These are phyloP conservation scores for Enteromius trimaculatus DNA, from an alignment of 2,797 vertebrate species.

Conservation along the genomic window DNA sequence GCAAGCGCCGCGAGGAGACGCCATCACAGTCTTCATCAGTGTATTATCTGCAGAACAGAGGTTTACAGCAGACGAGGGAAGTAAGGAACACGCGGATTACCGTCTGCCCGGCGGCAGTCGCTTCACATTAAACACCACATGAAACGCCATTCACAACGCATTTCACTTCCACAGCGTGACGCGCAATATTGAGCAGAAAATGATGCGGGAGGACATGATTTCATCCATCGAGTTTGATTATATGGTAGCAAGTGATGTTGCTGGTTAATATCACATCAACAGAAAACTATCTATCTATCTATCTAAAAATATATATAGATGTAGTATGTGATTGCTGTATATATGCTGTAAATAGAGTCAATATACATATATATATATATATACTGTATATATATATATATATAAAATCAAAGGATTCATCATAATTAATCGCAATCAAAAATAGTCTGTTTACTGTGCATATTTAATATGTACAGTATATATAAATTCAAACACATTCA, in stretches of 20 bases:
- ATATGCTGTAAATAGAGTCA: no score
- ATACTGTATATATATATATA: no score
- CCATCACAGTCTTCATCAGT: conserved; percentile 13
- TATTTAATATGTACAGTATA: no score
- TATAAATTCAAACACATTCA: no score
- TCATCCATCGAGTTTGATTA: neutral
- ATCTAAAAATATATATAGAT: neutral
- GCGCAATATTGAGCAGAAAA: neutral
- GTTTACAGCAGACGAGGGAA: neutral
- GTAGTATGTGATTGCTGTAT: neutral
- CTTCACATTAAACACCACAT: neutral
- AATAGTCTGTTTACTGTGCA: no score
- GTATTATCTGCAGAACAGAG: conserved; percentile 5
- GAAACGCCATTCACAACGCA: neutral
- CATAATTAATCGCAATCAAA: no score
- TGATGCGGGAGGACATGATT: neutral
- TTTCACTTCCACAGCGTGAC: conserved; percentile 1
- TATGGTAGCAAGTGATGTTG: neutral
- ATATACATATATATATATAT: no score
- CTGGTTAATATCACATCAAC: neutral
- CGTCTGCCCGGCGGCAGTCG: neutral
- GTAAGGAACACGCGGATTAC: neutral
- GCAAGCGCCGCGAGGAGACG: neutral
- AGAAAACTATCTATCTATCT: neutral
- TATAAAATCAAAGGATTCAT: no score